phyloP scores from a whole-genome alignment of 2,113 vertebrate species.

The Varanus komodoensis region DNA sequence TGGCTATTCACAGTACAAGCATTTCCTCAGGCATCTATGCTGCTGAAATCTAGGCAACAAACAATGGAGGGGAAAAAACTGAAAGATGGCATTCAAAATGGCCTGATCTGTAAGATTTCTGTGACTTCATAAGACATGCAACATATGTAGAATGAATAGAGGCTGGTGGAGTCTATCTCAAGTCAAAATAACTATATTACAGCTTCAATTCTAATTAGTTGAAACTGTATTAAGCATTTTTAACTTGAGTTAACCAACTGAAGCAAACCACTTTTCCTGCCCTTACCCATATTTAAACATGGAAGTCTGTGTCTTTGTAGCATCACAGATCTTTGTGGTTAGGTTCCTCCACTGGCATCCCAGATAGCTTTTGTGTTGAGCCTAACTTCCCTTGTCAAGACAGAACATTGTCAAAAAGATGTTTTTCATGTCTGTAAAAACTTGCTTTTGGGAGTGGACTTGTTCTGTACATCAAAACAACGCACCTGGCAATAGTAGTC shows the following conservation, averaged over 20 bases:
- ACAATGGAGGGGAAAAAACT: background rate
- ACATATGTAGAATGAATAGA: background rate
- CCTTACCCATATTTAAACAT: background rate
- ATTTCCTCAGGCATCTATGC: background rate
- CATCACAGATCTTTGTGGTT: too few species aligned
- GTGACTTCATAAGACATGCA: background rate
- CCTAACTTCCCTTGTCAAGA: too few species aligned
- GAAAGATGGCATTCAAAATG: background rate
- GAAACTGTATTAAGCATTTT: background rate
- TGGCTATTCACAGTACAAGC: background rate
- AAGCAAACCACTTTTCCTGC: background rate
- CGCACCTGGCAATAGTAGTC: too few species aligned
- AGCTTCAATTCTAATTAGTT: background rate
- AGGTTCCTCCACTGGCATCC: too few species aligned
- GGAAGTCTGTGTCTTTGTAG: background rate
- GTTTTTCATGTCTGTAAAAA: too few species aligned
- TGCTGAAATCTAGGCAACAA: background rate
- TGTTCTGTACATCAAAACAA: too few species aligned
- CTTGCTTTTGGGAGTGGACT: too few species aligned
- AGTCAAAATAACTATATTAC: background rate
- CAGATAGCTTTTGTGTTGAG: too few species aligned
- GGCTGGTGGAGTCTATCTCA: background rate
- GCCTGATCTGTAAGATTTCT: background rate
- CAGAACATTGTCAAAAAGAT: too few species aligned
- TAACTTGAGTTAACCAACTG: background rate